Percentiles rank a stretch among this genome's conserved stretches.
Evolutionary conservation across 1,140 invertebrate species (phyloP).

Genomic region (Danaus plexippus): DNA sequence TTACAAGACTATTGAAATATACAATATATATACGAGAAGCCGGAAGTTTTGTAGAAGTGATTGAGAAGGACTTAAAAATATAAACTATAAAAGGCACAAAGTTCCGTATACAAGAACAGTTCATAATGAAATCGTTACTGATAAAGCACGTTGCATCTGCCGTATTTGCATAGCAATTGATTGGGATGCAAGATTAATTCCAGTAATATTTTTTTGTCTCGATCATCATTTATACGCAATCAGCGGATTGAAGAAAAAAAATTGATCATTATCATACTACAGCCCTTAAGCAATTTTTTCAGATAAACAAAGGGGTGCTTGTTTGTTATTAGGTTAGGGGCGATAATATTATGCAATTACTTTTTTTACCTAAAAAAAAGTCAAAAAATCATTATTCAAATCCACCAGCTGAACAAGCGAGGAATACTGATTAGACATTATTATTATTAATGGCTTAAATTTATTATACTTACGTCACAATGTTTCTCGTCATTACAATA

Average conservation of each 20-base stretch:
- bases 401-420: conserved; percentile 62
- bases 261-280: conserved; percentile 70
- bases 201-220: conserved; percentile 64
- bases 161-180: conserved; percentile 63
- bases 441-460: conserved; percentile 26
- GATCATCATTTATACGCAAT: conserved; percentile 64
- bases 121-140: conserved; percentile 15
- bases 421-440: conserved; percentile 47
- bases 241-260: conserved; percentile 55
- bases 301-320: conserved; percentile 66
- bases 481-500: no score
- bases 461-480: background rate
- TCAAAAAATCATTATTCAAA: conserved; percentile 67
- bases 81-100: no score
- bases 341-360: conserved; percentile 70
- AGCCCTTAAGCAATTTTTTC: conserved; percentile 70
- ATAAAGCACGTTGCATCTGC: conserved; percentile 57
- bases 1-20: no score
- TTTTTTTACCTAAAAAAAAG: conserved; percentile 53
- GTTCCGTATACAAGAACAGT: conserved; percentile 7
- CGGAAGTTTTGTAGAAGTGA: no score
- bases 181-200: conserved; percentile 64
- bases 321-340: conserved; percentile 67
- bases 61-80: no score
- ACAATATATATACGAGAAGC: no score